Conservation (phyloP, 1,140 invertebrate genomes). For the Stegodyphus dumicola region DNA sequence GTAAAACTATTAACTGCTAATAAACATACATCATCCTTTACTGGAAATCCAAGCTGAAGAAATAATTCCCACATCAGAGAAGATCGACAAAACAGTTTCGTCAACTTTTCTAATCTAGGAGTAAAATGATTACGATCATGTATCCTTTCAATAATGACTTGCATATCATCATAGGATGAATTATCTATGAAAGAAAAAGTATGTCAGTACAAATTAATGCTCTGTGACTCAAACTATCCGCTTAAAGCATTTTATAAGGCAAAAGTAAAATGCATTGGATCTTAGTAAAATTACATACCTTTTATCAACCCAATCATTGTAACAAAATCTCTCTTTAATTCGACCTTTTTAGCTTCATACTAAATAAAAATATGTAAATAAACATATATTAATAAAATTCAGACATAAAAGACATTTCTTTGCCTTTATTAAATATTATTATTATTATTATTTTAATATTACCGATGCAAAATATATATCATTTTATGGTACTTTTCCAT, state of each 20-base stretch:
- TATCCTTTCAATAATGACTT: conserved; percentile 20
- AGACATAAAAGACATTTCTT: no score
- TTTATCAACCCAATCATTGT: conserved; percentile 13
- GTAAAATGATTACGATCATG: conserved; percentile 15
- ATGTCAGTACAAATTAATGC: no score
- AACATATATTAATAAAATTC: no score
- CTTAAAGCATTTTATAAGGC: background rate
- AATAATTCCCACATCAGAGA: conserved; percentile 36
- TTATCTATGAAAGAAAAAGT: conserved; percentile 24
- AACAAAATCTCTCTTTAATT: conserved; percentile 15
- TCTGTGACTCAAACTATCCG: no score
- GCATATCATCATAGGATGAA: background rate
- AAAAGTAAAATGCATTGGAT: background rate
- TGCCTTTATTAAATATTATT: no score
- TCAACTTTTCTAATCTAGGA: conserved; percentile 25
- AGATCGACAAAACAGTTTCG: conserved; percentile 20
- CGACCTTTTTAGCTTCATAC: no score
- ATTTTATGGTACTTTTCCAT: no score
- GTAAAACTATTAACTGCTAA: no score
- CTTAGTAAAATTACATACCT: conserved; percentile 30
- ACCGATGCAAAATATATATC: no score
- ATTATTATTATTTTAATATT: no score
- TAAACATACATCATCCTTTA: conserved; percentile 7
- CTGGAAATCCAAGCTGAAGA: conserved; percentile 26
- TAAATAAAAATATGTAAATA: no score